A percentile compares a stretch with the other conserved stretches of the same genome.
phyloP scores from a whole-genome alignment of 2,888 invertebrate genomes.

The Danaus chrysippus region DNA sequence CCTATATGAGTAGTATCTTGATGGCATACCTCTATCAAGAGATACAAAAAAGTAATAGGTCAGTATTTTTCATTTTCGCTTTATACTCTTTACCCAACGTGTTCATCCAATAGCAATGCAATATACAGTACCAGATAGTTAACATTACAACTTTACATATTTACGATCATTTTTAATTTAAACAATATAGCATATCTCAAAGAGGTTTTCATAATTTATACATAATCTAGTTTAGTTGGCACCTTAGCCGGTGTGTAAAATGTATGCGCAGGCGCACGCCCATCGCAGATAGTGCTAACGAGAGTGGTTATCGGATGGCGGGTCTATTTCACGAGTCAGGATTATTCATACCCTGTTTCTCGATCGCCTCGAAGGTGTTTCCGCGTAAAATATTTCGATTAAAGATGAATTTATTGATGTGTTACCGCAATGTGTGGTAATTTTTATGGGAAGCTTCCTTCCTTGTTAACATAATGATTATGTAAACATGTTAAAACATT shows the following conservation, averaged over 20 bases:
- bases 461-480: too few relatives aligned
- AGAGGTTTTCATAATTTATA: neutral
- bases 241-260: constrained; percentile 10
- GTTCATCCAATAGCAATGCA: too few relatives aligned
- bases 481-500: too few relatives aligned
- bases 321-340: constrained; percentile 24
- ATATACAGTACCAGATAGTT: too few relatives aligned
- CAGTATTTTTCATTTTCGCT: too few relatives aligned
- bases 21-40: constrained; percentile 4
- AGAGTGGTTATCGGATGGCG: constrained; percentile 48
- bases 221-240: constrained; percentile 5
- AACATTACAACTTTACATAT: too few relatives aligned
- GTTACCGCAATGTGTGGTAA: too few relatives aligned
- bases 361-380: constrained; percentile 19
- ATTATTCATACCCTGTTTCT: constrained; percentile 40
- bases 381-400: constrained; percentile 8
- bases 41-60: neutral
- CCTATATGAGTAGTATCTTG: neutral
- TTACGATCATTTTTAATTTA: constrained; percentile 1
- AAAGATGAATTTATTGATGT: neutral
- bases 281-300: constrained; percentile 55
- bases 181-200: neutral
- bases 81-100: too few relatives aligned
- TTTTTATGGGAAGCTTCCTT: too few relatives aligned
- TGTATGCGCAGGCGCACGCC: constrained; percentile 40